phyloP scores from a whole-genome alignment of 2,113 vertebrate genomes.

The Hyla sarda region DNA sequence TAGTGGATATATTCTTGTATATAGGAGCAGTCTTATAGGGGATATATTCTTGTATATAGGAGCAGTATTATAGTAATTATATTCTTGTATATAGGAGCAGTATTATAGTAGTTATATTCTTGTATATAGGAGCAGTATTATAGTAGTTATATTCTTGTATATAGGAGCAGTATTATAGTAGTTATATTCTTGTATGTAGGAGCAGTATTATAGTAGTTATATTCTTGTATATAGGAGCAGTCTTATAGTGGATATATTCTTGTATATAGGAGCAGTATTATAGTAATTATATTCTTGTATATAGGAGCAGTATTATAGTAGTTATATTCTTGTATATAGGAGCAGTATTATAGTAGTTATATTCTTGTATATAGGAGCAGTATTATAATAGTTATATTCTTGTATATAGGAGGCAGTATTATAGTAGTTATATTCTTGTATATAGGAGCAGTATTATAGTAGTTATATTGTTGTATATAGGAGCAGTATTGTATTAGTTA shows the following conservation, averaged over 20 bases:
- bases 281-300: too few species aligned
- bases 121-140: neutral
- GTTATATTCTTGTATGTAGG: too few species aligned
- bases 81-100: neutral
- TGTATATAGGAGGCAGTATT: constrained; percentile 8
- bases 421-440: constrained; percentile 20
- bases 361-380: neutral
- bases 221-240: too few species aligned
- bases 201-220: too few species aligned
- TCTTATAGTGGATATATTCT: too few species aligned
- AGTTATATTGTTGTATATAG: neutral
- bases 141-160: constrained; percentile 13
- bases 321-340: constrained; percentile 11
- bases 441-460: constrained; percentile 2
- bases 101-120: constrained; percentile 1
- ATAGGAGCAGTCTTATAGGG: too few species aligned
- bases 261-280: too few species aligned
- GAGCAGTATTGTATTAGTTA: neutral
- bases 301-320: constrained; percentile 17
- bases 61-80: too few species aligned
- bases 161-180: constrained; percentile 8
- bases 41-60: too few species aligned
- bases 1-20: too few species aligned
- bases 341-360: constrained; percentile 13
- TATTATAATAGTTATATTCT: too few species aligned